phyloP scores from a whole-genome alignment of 1,140 invertebrate genomes.

The Hypothenemus hampei region DNA sequence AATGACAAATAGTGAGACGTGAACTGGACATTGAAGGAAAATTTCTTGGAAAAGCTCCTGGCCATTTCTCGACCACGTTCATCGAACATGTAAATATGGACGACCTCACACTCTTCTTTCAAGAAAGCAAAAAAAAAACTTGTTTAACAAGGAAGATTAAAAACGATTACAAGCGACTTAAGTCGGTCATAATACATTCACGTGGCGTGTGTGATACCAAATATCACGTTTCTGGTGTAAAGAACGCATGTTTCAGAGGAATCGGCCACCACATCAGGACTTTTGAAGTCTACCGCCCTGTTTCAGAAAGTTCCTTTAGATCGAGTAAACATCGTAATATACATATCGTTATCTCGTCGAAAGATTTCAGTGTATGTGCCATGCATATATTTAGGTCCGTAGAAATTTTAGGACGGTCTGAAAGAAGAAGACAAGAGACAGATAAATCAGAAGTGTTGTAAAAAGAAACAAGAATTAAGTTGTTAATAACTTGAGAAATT shows the following conservation, averaged over 20 bases:
- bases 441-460: too few relatives aligned
- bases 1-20: conserved; percentile 3
- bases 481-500: too few relatives aligned
- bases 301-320: background rate
- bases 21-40: too few relatives aligned
- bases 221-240: conserved; percentile 22
- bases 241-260: conserved; percentile 19
- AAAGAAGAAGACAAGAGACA: too few relatives aligned
- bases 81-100: too few relatives aligned
- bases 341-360: conserved; percentile 10
- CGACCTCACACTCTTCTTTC: too few relatives aligned
- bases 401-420: too few relatives aligned
- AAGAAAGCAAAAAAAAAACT: background rate
- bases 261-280: conserved; percentile 11
- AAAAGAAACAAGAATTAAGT: too few relatives aligned
- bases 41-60: too few relatives aligned
- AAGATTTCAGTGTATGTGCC: conserved; percentile 18
- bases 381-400: too few relatives aligned
- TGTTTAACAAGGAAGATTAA: conserved; percentile 6
- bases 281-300: conserved; percentile 14
- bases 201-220: conserved; percentile 12
- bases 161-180: conserved; percentile 8
- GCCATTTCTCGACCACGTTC: too few relatives aligned
- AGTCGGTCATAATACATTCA: conserved; percentile 17
- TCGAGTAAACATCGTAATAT: conserved; percentile 11